Evolutionary conservation across 53 echinoderm and acorn worm genomes (phyloP).

Genomic region (Echinarachnius parma): DNA sequence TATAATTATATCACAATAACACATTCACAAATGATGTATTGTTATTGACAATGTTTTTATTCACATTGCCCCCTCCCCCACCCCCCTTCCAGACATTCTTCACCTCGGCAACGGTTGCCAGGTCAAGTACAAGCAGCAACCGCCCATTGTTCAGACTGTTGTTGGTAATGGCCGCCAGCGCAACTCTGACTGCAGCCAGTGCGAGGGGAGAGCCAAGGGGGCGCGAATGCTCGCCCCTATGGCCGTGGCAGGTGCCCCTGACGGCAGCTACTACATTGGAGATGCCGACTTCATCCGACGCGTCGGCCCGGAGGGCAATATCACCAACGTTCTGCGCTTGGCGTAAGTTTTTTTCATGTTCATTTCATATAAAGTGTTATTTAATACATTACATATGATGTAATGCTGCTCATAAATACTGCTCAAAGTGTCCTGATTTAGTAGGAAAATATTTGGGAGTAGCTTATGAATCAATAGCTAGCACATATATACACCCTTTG

Average conservation of each 20-base stretch:
- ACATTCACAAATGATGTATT: too few relatives aligned
- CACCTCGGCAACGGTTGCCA: constrained; percentile 71
- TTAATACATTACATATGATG: too few relatives aligned
- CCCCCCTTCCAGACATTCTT: constrained; percentile 54
- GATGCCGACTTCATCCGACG: constrained; percentile 79
- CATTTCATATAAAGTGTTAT: too few relatives aligned
- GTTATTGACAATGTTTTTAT: too few relatives aligned
- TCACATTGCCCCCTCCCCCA: not conserved
- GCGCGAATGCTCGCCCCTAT: constrained; percentile 87
- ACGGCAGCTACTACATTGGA: constrained; percentile 86
- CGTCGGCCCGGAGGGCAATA: constrained; percentile 80
- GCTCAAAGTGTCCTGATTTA: too few relatives aligned
- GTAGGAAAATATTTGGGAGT: too few relatives aligned
- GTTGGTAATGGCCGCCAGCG: constrained; percentile 87
- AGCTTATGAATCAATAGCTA: too few relatives aligned
- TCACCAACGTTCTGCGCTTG: constrained; percentile 68
- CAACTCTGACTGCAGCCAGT: constrained; percentile 61
- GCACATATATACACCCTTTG: too few relatives aligned
- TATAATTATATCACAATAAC: too few relatives aligned
- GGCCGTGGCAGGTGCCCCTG: constrained; percentile 68
- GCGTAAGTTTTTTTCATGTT: too few relatives aligned
- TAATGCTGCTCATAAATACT: too few relatives aligned
- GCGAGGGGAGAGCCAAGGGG: constrained; percentile 79
- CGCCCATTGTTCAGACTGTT: constrained; percentile 75
- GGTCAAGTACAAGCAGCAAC: constrained; percentile 62